Evolutionary conservation across 2,797 vertebrate genomes (phyloP), one percentile per base, ranked within the genome.

Genomic region (Oceanodroma leucorhoa): DNA sequence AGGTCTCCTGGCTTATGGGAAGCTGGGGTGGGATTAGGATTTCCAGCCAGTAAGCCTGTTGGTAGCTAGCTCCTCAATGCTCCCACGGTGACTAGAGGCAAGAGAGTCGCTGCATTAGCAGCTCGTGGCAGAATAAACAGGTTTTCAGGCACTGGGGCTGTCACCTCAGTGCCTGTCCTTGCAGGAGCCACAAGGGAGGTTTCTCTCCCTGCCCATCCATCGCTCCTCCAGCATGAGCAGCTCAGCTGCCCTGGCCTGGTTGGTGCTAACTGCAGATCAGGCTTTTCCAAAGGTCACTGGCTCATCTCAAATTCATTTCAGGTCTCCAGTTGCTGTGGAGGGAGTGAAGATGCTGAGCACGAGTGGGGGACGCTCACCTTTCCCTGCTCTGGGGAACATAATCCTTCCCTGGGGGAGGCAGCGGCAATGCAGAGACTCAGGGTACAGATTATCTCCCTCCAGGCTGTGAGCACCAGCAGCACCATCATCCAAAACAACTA

Each of bases 271-370:
- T 53, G 76, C 84, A 46, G 45, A 71, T 92, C 27, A 80, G 57
- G 32, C 43, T 72, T 79, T 91, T 89, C 67, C 62, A 76, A 83
- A 95, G 84, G 90, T 91, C 84, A 65, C 19, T 0, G 6, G 16
- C 92, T 87, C 82, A 79, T 87, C 70, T 77, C 4, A 38, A 64
- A 90, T 78, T 87, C 73, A 34, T 75, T 87, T 83, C 93, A 89
- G 81, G 87, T 91, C 58, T 91, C 64, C 13, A 54, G 30, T 73
- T 87, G 79, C 87, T 70, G 67, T 29, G 43, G 38, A 87, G 64
- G 43, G 34, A 72, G n/a, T 3, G 30, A 94, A 91, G 87, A 69
- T 94, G 82, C 78, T 77, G 75, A 94, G 54, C 64, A 55, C 0
- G 4, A 40, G 50, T 54, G 1, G 36, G 46, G 34, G 43, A 76